Evolutionary conservation across 2,797 vertebrate genomes (phyloP), one percentile per base, ranked within the genome.

Genomic region (Mastacembelus armatus): DNA sequence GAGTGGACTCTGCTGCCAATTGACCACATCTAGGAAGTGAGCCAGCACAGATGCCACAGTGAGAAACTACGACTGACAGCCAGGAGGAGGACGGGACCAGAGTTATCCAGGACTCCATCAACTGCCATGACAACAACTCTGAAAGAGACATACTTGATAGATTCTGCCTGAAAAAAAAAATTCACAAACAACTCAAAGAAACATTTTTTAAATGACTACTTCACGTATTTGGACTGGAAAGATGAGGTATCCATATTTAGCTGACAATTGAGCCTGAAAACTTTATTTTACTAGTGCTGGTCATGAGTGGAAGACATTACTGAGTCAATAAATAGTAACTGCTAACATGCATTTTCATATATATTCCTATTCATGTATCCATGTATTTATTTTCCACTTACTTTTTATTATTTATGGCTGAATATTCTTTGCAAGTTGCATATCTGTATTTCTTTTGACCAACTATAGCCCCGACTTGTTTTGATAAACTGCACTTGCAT

Each of bases 11-110:
- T 16, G 59, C 66, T 84, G n/a, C n/a, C n/a, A 71, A 80, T 74
- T 77, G 80, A 83, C 70, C 66, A 76, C 73, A 69, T 77, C 71
- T n/a, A 84, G 85, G 86, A 89, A 63, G 57, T 7, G 70, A 81
- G 85, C 77, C 85, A 84, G 76, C 85, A 69, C 85, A 88, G 82
- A 88, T 79, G 86, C 75, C 75, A 69, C 68, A 60, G 62, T 57
- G 76, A 84, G 67, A 79, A 81, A 71, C 63, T 44, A 33, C 62
- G 58, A 54, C 55, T 63, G 75, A 80, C 74, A 70, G 83, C 82
- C 76, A 78, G 69, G 33, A 66, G 51, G 47, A 47, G n/a, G 50
- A 48, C 21, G 56, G 22, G 42, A 67, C 27, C 16, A 0, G 43
- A 54, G 50, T 65, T 50, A 65, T 51, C 70, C 59, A 71, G 32